Base-by-base conservation (phyloP, 2,888 invertebrate species). In the Mesopsocus fuscifrons region DNA sequence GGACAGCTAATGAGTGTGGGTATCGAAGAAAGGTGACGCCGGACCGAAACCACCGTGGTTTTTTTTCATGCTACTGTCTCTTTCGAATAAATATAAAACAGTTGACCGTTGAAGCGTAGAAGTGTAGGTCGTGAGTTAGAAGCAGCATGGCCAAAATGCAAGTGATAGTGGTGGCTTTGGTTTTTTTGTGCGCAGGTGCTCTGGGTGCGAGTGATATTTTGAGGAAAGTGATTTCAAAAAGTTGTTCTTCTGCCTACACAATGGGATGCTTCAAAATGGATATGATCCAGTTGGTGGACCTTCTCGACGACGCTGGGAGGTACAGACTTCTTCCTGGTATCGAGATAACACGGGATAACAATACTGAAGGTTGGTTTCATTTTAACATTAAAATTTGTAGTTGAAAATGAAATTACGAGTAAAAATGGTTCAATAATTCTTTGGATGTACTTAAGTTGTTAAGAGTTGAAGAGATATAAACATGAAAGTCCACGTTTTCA, bases 191-290 rank as follows among this genome's bases (percentile, higher is more conserved):
- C 47, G 2, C 31, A 61, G 62, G 63, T 51, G 56, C 60, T 45
- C 56, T 57, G 48, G 59, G 61, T 55, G 57, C 61, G 52, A 62
- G 61, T 54, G 62, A 62, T 51, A 52, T 62, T 48, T 50, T 62
- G 18, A 51, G 53, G 35, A 57, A 59, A 44, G 49, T 56, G 46
- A 49, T 59, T 22, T 56, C 45, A 49, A 61, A 60, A 50, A 68
- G 68, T 48, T 77, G 77, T 57, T 64, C 64, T 31, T 66, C 64
- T 18, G 61, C 64, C 1, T 72, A 76, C 52, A 80, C 75, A 56
- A 66, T 76, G 18, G 78, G 79, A 55, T 85, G 85, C 54, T 61
- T 84, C 31, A 85, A 84, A 56, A 63, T 84, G 47, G 82, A 83
- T 52, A 71, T 80, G 35, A 70, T 82, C 2, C 77, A 77, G 3